Evolutionary conservation across 37 sponge, comb jelly and placozoan species (phyloP).

Genomic region (Haliclona indistincta): DNA sequence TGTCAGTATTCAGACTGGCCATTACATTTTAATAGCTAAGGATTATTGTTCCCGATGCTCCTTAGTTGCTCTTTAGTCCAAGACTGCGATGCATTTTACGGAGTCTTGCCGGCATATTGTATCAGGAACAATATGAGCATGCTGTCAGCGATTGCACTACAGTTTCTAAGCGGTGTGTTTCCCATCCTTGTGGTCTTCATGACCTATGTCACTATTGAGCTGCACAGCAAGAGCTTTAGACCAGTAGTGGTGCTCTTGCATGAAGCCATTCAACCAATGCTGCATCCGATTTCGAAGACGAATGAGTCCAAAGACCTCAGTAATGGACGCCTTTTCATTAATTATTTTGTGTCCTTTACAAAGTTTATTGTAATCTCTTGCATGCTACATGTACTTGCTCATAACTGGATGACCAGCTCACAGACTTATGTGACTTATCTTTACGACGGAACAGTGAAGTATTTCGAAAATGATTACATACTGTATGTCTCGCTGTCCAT

Average conservation of each 20-base stretch:
- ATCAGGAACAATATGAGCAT: too few relatives aligned
- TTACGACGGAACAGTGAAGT: conserved; percentile 1
- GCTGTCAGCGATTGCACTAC: not conserved
- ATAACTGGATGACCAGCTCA: not conserved
- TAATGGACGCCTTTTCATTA: not conserved
- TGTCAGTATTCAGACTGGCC: too few relatives aligned
- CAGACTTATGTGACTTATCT: not conserved
- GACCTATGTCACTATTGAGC: not conserved
- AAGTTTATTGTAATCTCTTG: not conserved
- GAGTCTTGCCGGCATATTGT: too few relatives aligned
- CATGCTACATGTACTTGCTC: not conserved
- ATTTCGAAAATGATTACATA: not conserved
- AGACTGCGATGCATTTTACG: too few relatives aligned
- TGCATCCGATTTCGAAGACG: too few relatives aligned
- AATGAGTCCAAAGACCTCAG: not conserved
- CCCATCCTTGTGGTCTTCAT: not conserved
- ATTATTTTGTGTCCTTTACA: not conserved
- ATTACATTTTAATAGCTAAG: too few relatives aligned
- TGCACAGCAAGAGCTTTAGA: not conserved
- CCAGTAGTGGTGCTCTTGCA: not conserved
- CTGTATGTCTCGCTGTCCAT: not conserved
- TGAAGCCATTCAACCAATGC: not conserved
- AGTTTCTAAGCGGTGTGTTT: not conserved
- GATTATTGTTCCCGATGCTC: too few relatives aligned
- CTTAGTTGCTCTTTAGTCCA: too few relatives aligned